These are phyloP conservation scores for Cecropterus lyciades DNA, from an alignment of 1,140 invertebrate species.

Conservation along the genomic window DNA sequence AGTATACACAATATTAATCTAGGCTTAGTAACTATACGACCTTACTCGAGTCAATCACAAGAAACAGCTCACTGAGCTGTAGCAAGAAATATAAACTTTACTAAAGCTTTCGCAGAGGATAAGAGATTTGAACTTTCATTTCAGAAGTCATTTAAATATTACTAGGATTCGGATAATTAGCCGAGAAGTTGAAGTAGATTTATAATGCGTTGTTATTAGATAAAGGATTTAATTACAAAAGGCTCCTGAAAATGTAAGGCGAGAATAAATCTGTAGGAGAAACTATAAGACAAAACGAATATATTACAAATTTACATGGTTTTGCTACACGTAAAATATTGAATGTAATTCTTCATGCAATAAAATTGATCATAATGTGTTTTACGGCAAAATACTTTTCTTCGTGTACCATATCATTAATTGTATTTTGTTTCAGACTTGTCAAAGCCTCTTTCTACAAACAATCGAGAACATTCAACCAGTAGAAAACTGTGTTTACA, in stretches of 20 bases:
- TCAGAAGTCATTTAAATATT: conserved; percentile 6
- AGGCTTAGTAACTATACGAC: conserved; percentile 10
- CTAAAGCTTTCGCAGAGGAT: conserved; percentile 12
- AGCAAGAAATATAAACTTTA: conserved; percentile 19
- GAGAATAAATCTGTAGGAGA: no score
- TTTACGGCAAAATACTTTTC: not conserved
- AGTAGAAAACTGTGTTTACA: conserved; percentile 62
- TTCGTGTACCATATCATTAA: no score
- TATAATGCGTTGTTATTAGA: no score
- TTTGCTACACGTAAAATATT: no score
- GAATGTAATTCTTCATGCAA: no score
- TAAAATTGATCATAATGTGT: no score
- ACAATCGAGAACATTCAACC: conserved; percentile 53
- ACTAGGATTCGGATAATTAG: not conserved
- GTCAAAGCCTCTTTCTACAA: conserved; percentile 50
- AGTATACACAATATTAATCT: not conserved
- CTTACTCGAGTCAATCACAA: conserved; percentile 16
- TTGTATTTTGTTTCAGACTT: no score
- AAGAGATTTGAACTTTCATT: conserved; percentile 9
- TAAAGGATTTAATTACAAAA: no score
- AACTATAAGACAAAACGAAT: no score
- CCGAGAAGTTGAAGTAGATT: not conserved
- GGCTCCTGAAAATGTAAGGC: no score
- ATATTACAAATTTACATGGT: no score
- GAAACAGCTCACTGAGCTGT: conserved; percentile 12